Conservation (phyloP, 2,797 vertebrate species). For the Silurus lanzhouensis region DNA sequence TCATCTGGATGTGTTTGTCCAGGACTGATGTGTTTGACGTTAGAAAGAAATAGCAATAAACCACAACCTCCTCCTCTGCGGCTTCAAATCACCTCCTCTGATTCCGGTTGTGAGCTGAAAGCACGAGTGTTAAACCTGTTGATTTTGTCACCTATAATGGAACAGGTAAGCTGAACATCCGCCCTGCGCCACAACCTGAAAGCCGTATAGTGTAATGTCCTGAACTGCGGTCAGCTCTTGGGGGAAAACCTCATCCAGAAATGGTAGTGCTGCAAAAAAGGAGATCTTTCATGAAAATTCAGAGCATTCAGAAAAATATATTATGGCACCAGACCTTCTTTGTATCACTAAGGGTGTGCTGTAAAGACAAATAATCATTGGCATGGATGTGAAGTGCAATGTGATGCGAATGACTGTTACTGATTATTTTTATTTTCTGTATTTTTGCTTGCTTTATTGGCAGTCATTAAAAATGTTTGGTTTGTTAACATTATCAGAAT, state of each 20-base stretch:
- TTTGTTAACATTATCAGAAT: too few species aligned
- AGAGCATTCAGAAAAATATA: background rate
- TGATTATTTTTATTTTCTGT: too few species aligned
- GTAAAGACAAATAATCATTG: background rate
- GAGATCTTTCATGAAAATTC: background rate
- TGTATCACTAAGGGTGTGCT: background rate
- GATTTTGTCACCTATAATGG: slow-evolving; percentile 5
- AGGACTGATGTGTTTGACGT: background rate
- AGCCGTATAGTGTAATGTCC: background rate
- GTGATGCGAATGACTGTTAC: background rate
- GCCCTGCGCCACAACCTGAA: background rate
- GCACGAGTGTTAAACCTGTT: background rate
- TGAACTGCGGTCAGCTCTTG: background rate
- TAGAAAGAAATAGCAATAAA: background rate
- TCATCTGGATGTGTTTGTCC: background rate
- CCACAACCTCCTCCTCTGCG: slow-evolving; percentile 8
- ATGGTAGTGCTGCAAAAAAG: background rate
- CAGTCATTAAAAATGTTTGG: too few species aligned
- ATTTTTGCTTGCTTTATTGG: too few species aligned
- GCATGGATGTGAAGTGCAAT: background rate
- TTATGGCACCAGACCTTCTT: background rate
- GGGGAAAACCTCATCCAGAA: background rate
- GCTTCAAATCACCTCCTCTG: background rate
- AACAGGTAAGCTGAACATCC: slow-evolving; percentile 24
- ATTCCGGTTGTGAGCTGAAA: slow-evolving; percentile 20